phyloP scores from a whole-genome alignment of 92 coral and sea anemone genomes.

The Porites lobata region DNA sequence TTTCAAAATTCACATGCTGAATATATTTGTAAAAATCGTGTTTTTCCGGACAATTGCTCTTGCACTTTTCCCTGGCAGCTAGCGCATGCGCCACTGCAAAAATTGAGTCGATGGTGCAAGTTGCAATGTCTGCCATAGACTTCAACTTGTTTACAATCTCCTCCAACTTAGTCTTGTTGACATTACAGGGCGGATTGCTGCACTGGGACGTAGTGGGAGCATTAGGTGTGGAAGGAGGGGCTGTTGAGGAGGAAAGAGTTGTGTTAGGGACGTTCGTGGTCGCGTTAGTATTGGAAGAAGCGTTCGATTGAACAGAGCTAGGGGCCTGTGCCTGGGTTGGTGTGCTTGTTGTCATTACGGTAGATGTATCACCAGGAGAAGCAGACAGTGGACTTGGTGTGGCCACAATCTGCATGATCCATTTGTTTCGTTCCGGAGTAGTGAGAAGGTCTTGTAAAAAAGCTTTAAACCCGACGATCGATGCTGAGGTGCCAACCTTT shows the following conservation, averaged over 20 bases:
- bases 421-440: constrained; percentile 29
- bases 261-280: constrained; percentile 28
- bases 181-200: constrained; percentile 66
- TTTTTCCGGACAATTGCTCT: constrained; percentile 49
- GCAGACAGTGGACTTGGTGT: neutral
- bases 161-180: constrained; percentile 54
- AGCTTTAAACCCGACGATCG: constrained; percentile 62
- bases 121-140: constrained; percentile 77
- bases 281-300: constrained; percentile 5
- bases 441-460: constrained; percentile 9
- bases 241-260: constrained; percentile 21
- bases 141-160: constrained; percentile 58
- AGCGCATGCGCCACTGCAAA: constrained; percentile 80
- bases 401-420: constrained; percentile 43
- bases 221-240: constrained; percentile 22
- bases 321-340: constrained; percentile 15
- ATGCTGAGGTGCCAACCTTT: constrained; percentile 67
- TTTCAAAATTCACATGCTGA: constrained; percentile 74
- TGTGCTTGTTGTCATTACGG: constrained; percentile 20
- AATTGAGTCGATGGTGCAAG: constrained; percentile 89
- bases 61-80: constrained; percentile 65
- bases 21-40: constrained; percentile 56
- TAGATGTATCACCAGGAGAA: neutral
- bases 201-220: constrained; percentile 29
- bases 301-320: constrained; percentile 23